Conservation (phyloP, 2,888 invertebrate species). For the Callosobruchus maculatus region DNA sequence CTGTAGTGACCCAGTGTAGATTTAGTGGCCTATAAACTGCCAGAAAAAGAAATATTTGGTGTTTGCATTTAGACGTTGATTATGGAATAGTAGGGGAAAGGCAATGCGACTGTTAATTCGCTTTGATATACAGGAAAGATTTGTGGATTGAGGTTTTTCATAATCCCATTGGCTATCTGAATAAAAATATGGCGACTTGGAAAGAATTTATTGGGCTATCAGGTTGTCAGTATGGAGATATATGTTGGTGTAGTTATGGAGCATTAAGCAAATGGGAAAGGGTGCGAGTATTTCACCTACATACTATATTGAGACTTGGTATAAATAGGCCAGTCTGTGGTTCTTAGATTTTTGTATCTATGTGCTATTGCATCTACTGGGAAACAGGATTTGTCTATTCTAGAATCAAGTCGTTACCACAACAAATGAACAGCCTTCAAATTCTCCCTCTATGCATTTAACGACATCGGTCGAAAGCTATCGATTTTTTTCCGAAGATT, state of each 20-base stretch:
- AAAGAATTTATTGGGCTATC: background rate
- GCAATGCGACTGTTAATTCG: background rate
- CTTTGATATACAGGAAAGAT: background rate
- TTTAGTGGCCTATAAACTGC: background rate
- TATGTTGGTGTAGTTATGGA: background rate
- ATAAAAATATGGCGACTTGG: background rate
- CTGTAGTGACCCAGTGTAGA: background rate
- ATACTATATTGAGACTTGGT: background rate
- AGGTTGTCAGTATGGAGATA: background rate
- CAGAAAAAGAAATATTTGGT: background rate
- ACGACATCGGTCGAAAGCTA: too few relatives aligned
- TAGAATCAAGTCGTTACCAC: too few relatives aligned
- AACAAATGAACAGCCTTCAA: too few relatives aligned
- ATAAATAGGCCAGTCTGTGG: background rate
- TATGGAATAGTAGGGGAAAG: background rate
- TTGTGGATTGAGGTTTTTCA: background rate
- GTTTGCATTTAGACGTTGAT: background rate
- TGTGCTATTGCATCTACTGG: too few relatives aligned
- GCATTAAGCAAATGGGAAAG: background rate
- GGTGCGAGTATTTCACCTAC: background rate
- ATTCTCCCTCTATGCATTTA: too few relatives aligned
- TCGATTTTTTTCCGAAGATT: too few relatives aligned
- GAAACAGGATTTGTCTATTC: too few relatives aligned
- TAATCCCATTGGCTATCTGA: background rate
- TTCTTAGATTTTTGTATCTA: background rate